A percentile compares a stretch with the other conserved stretches of the same genome.
Conservation (phyloP, 1,140 invertebrate genomes). For the Aleiodes sp. region DNA sequence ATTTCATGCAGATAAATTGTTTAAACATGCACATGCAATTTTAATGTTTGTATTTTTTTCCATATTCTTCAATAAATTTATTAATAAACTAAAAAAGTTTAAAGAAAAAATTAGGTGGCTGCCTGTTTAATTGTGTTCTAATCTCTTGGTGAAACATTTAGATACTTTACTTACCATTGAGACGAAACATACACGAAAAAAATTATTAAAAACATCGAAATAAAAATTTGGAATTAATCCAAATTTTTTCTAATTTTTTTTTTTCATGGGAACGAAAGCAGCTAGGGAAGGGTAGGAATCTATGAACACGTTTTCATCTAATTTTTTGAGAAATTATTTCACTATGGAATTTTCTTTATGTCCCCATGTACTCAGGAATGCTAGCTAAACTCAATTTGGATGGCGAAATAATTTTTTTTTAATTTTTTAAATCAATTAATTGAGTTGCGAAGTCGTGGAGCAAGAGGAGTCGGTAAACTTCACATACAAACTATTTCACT, state of each 20-base stretch:
- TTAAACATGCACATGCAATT: conserved; percentile 50
- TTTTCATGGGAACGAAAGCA: conserved; percentile 50
- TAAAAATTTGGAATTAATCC: conserved; percentile 17
- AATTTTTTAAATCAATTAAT: too few species aligned
- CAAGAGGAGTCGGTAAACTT: too few species aligned
- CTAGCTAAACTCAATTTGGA: background rate
- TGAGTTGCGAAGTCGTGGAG: too few species aligned
- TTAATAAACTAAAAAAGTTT: too few species aligned
- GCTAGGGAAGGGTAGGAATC: conserved; percentile 55
- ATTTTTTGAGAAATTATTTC: background rate
- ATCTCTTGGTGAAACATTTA: conserved; percentile 15
- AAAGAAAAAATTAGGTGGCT: background rate
- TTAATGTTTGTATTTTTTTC: conserved; percentile 1
- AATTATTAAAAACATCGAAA: conserved; percentile 18
- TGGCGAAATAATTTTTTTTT: background rate
- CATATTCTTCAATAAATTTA: too few species aligned
- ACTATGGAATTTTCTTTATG: background rate
- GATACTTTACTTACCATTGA: conserved; percentile 32
- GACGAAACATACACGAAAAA: conserved; percentile 10
- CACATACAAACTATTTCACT: too few species aligned
- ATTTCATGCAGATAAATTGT: conserved; percentile 42
- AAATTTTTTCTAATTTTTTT: conserved; percentile 5
- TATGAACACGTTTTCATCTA: background rate
- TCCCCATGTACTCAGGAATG: conserved; percentile 18
- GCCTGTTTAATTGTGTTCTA: conserved; percentile 14